phyloP scores from a whole-genome alignment of 2,113 vertebrate species.

The Suricata suricatta region DNA sequence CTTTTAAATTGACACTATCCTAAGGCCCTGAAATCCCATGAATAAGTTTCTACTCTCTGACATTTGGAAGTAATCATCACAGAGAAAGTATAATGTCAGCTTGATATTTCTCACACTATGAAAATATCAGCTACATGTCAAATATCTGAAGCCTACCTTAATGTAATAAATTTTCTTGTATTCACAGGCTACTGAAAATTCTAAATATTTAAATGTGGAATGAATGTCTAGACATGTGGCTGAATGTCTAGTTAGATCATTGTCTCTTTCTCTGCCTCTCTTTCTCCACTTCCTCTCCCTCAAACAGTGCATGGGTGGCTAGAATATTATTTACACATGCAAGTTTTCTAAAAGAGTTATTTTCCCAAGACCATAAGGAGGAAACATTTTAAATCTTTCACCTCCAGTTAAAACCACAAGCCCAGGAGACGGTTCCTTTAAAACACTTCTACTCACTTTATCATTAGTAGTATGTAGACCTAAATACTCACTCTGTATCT shows the following conservation, averaged over 20 bases:
- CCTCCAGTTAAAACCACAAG: conserved; percentile 11
- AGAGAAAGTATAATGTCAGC: conserved; percentile 85
- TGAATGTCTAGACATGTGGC: conserved; percentile 59
- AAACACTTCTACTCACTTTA: conserved; percentile 28
- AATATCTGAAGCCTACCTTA: conserved; percentile 81
- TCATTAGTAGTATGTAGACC: not conserved
- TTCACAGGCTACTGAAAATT: conserved; percentile 81
- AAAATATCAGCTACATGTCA: conserved; percentile 86
- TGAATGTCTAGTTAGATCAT: conserved; percentile 52
- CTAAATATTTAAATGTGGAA: conserved; percentile 83
- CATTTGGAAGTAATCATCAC: conserved; percentile 85
- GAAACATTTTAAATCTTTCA: not conserved
- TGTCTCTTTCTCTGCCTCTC: not conserved
- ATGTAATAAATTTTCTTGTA: conserved; percentile 81
- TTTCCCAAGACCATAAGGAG: conserved; percentile 19
- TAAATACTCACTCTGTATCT: not conserved
- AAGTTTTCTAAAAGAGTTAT: conserved; percentile 50
- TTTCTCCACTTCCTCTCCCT: not conserved
- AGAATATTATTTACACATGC: conserved; percentile 5
- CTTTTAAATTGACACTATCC: conserved; percentile 84
- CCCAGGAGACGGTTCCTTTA: not conserved
- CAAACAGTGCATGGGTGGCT: conserved; percentile 18
- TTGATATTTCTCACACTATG: conserved; percentile 85
- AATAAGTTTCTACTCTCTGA: conserved; percentile 84
- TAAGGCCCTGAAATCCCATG: conserved; percentile 76